These are phyloP conservation scores for Pomatostomus ruficeps DNA, from an alignment of 2,113 vertebrate genomes.

Conservation along the genomic window DNA sequence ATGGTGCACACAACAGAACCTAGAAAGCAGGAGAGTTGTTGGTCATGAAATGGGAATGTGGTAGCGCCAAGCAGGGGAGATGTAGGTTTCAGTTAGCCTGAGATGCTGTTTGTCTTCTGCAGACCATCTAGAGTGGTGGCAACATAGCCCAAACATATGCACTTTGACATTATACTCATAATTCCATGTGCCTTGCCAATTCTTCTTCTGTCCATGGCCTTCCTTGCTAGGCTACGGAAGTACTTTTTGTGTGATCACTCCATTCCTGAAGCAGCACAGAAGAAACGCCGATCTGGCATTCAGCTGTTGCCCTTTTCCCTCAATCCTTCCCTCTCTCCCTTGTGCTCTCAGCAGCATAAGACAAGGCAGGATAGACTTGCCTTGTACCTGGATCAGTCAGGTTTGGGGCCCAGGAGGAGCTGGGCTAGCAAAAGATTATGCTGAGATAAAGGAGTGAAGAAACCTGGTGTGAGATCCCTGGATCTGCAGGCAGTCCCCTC, in stretches of 20 bases:
- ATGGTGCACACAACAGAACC: background rate
- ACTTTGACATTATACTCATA: background rate
- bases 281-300: background rate
- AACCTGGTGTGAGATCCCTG: background rate
- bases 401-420: background rate
- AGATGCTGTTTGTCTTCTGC: background rate
- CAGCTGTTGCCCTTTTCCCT: background rate
- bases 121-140: background rate
- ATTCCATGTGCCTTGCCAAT: background rate
- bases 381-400: background rate
- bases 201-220: background rate
- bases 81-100: background rate
- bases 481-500: background rate
- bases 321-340: background rate
- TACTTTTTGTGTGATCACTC: background rate
- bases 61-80: background rate
- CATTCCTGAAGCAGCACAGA: background rate
- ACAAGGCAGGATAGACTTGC: background rate
- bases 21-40: background rate
- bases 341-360: background rate
- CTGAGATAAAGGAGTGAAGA: background rate
- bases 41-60: background rate
- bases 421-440: background rate
- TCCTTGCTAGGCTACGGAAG: background rate
- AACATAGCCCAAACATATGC: accelerated